Base-by-base conservation (phyloP, 2,113 vertebrate genomes). In the Marcusenius ussheri region DNA sequence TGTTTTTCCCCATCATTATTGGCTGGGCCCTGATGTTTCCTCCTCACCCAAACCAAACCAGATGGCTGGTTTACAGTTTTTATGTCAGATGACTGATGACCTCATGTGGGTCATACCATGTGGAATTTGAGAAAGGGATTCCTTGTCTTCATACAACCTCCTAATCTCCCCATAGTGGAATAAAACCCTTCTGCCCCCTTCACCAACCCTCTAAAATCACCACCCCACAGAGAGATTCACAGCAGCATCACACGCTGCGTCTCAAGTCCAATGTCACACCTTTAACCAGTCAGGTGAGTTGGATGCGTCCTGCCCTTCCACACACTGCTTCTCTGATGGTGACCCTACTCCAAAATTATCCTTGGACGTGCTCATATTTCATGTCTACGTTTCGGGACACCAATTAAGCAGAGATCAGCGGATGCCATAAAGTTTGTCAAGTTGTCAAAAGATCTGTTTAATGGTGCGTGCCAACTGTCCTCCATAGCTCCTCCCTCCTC, bases 71-170 rank as follows among this genome's bases (percentile, higher is more conserved):
- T 89, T 91, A 88, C 89, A 88, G 56, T 90, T 90, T 19, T 56
- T 83, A 62, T 90, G n/a, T 62, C 89, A 58, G 53, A 89, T 86
- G 88, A 89, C 80, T 92, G 89, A 91, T 91, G 77, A 91, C 77
- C 90, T 89, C 70, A 77, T 39, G 2, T 19, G 31, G 74, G 11
- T 42, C 31, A 19, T 35, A 80, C 35, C 35, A 80, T 42, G 35
- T 13, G 35, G 15, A 80, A 42, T 80, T 80, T 35, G 70, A 35
- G 70, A 17, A 15, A 11, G 31, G 70, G 5, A 35, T 74, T 10
- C 27, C 66, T 74, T 5, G 2, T 17, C 35, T 77, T 39, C 70
- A 39, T 13, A 42, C 35, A 80, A 39, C 35, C 74, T 42, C 35
- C 74, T 80, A 35, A 77, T 77, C 31, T 77, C 31, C 5, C 13